Conservation (phyloP, 2,113 vertebrate genomes). For the Forbesichthys agassizii region DNA sequence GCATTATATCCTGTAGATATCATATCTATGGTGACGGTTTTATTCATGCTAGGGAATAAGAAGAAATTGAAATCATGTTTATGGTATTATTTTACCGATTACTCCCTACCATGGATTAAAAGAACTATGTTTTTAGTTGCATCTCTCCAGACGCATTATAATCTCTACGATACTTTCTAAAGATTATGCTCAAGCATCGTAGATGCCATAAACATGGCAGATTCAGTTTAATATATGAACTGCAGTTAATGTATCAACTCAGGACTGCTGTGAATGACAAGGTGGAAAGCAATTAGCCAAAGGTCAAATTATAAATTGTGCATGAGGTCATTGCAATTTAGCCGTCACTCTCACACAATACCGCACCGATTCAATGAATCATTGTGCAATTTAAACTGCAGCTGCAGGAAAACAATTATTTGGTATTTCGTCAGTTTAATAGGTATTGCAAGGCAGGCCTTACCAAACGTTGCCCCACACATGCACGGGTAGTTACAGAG, state of each 20-base stretch:
- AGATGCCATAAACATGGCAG: conserved; percentile 48
- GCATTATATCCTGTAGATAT: no score
- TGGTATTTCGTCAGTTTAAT: conserved; percentile 12
- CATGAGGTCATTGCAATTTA: conserved; percentile 34
- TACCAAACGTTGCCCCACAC: conserved; percentile 21
- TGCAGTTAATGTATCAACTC: conserved; percentile 18
- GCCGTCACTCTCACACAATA: conserved; percentile 13
- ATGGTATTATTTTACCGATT: no score
- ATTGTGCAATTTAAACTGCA: not conserved
- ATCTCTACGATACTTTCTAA: not conserved
- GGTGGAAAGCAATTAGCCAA: conserved; percentile 4
- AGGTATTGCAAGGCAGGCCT: conserved; percentile 26
- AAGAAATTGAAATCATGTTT: no score
- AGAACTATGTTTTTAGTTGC: conserved; percentile 28
- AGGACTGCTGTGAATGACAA: conserved; percentile 33
- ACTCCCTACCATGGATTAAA: not conserved
- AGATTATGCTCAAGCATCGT: conserved; percentile 38
- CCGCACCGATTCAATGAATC: conserved; percentile 5
- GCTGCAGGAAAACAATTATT: conserved; percentile 19
- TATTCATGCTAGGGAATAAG: no score
- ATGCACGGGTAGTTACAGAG: conserved; percentile 9
- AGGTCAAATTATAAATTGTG: conserved; percentile 3
- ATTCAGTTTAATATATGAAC: conserved; percentile 25
- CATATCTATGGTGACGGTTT: no score
- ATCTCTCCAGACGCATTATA: not conserved